A percentile compares a stretch with the other conserved stretches of the same genome.
Conservation (phyloP, 2,888 invertebrate genomes). For the Sphecodes monilicornis region DNA sequence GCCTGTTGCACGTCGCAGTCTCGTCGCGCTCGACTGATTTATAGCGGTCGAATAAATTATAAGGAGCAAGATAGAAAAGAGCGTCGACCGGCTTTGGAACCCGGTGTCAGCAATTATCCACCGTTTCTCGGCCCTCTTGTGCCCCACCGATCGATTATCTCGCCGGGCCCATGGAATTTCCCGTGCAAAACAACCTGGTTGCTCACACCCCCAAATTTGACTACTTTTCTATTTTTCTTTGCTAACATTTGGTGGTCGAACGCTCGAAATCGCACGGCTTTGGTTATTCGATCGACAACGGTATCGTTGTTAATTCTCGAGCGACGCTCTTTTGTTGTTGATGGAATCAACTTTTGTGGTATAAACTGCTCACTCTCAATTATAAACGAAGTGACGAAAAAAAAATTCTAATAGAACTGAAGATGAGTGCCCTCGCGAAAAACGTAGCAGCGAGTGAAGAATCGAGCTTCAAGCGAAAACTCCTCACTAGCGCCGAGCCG, state of each 20-base stretch:
- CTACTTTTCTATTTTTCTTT: not conserved
- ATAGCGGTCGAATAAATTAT: constrained; percentile 71
- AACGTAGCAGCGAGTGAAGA: too few species aligned
- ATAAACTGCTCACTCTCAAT: too few species aligned
- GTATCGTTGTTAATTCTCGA: too few species aligned
- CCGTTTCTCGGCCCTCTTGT: constrained; percentile 15
- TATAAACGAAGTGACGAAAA: too few species aligned
- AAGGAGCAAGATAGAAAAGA: constrained; percentile 68
- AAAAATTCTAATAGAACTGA: too few species aligned
- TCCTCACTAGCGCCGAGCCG: too few species aligned
- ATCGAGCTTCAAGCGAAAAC: too few species aligned
- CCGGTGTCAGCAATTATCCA: constrained; percentile 61
- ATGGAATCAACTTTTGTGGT: too few species aligned
- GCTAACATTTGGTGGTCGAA: not conserved
- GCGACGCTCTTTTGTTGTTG: too few species aligned
- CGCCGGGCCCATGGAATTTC: constrained; percentile 33
- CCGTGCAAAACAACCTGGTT: constrained; percentile 22
- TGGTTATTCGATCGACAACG: not conserved
- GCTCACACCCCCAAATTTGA: not conserved
- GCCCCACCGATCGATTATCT: constrained; percentile 52
- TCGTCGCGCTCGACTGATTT: constrained; percentile 68
- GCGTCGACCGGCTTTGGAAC: constrained; percentile 46
- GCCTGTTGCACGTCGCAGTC: constrained; percentile 70
- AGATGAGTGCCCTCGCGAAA: too few species aligned
- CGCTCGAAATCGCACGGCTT: not conserved